These are phyloP conservation scores for Sciaenops ocellatus DNA, from an alignment of 2,797 vertebrate species.

Conservation along the genomic window DNA sequence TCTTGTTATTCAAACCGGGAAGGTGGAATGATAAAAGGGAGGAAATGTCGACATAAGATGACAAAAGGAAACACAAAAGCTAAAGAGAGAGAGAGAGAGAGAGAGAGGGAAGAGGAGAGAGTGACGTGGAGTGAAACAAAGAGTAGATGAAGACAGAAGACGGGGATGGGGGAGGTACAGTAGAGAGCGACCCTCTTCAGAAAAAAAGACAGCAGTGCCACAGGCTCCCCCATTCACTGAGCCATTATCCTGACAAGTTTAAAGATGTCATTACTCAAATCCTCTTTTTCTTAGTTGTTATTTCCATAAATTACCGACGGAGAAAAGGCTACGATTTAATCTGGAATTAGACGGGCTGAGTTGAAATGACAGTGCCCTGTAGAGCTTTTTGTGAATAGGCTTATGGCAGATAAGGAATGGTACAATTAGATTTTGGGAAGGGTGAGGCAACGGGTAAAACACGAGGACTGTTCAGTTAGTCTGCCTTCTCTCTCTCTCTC, in stretches of 20 bases:
- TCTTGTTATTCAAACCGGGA: constrained; percentile 40
- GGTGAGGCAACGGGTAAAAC: constrained; percentile 63
- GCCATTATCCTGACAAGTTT: constrained; percentile 83
- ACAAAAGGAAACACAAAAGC: constrained; percentile 54
- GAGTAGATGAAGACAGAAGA: constrained; percentile 58
- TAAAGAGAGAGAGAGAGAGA: constrained; percentile 9
- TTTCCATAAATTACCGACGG: constrained; percentile 85
- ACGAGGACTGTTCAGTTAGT: constrained; percentile 55
- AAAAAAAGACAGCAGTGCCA: constrained; percentile 70
- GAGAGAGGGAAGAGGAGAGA: constrained; percentile 27
- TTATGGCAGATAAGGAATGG: constrained; percentile 81
- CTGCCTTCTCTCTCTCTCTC: constrained; percentile 32
- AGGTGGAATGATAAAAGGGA: constrained; percentile 42
- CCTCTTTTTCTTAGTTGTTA: constrained; percentile 86
- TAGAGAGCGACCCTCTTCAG: constrained; percentile 69
- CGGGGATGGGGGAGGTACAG: constrained; percentile 54
- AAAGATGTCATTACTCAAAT: constrained; percentile 89
- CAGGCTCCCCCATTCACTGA: constrained; percentile 73
- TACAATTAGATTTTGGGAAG: constrained; percentile 82
- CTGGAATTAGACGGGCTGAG: constrained; percentile 81
- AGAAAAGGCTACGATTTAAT: constrained; percentile 84
- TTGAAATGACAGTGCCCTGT: constrained; percentile 83
- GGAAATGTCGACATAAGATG: constrained; percentile 32
- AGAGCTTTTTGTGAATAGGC: constrained; percentile 84
- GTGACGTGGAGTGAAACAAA: constrained; percentile 66